These are phyloP conservation scores for Belonocnema kinseyi DNA, from an alignment of 1,140 invertebrate species.

Conservation along the genomic window DNA sequence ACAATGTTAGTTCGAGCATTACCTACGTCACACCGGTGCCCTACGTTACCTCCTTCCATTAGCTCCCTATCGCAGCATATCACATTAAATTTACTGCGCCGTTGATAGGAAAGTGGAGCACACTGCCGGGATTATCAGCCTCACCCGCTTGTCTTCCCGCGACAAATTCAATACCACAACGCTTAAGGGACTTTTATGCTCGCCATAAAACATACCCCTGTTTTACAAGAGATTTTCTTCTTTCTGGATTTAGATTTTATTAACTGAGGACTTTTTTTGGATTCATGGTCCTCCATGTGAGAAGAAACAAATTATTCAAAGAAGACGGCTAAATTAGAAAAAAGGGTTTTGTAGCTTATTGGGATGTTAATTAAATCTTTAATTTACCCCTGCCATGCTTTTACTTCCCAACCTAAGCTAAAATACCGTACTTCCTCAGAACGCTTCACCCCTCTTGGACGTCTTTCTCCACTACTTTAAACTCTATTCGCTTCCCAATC, in stretches of 20 bases:
- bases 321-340: too few relatives aligned
- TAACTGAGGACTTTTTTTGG: background rate
- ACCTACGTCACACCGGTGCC: slow-evolving; percentile 48
- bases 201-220: slow-evolving; percentile 30
- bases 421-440: too few relatives aligned
- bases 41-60: slow-evolving; percentile 44
- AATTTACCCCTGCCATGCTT: too few relatives aligned
- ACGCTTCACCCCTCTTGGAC: too few relatives aligned
- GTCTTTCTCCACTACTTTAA: too few relatives aligned
- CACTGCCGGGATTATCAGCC: slow-evolving; percentile 58
- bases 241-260: slow-evolving; percentile 14
- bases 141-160: slow-evolving; percentile 50
- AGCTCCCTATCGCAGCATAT: slow-evolving; percentile 58
- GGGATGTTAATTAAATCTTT: too few relatives aligned
- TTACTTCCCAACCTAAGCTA: too few relatives aligned
- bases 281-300: background rate
- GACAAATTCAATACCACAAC: slow-evolving; percentile 57
- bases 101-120: slow-evolving; percentile 69
- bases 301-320: background rate
- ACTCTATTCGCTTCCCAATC: too few relatives aligned
- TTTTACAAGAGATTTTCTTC: slow-evolving; percentile 1
- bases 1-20: slow-evolving; percentile 64
- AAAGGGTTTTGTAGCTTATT: too few relatives aligned
- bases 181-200: slow-evolving; percentile 35
- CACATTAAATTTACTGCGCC: slow-evolving; percentile 71